These are phyloP conservation scores for Petaurus breviceps DNA, from an alignment of 2,113 vertebrate species.

Conservation along the genomic window DNA sequence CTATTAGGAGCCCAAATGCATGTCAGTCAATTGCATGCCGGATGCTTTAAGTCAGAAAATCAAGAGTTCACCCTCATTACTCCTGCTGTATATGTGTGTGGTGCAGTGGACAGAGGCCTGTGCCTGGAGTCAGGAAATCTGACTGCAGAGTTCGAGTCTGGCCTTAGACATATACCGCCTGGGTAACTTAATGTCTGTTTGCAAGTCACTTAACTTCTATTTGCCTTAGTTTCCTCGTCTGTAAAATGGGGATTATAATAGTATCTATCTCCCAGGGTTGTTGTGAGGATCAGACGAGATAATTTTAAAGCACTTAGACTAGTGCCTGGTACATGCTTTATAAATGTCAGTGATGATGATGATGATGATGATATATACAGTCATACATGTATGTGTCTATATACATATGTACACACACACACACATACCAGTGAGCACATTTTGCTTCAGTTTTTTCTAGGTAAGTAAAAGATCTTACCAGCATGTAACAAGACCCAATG, in stretches of 20 bases:
- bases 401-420: background rate
- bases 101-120: background rate
- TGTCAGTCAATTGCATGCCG: background rate
- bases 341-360: background rate
- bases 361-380: background rate
- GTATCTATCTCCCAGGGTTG: background rate
- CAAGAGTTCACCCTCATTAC: background rate
- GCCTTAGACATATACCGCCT: background rate
- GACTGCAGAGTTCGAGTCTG: too few relatives aligned
- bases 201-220: too few relatives aligned
- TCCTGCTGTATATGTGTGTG: background rate
- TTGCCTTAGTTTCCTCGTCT: background rate
- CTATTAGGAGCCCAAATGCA: background rate
- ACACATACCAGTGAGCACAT: background rate
- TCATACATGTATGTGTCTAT: too few relatives aligned
- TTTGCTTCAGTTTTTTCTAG: background rate
- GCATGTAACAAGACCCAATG: background rate
- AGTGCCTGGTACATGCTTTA: background rate
- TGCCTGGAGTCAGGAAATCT: background rate
- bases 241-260: background rate
- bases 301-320: background rate
- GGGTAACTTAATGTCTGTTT: too few relatives aligned
- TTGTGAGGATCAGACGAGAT: background rate
- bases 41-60: background rate
- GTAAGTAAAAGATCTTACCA: background rate